Base-by-base conservation (phyloP, 2,888 invertebrate species). In the Ernsta delagoae region DNA sequence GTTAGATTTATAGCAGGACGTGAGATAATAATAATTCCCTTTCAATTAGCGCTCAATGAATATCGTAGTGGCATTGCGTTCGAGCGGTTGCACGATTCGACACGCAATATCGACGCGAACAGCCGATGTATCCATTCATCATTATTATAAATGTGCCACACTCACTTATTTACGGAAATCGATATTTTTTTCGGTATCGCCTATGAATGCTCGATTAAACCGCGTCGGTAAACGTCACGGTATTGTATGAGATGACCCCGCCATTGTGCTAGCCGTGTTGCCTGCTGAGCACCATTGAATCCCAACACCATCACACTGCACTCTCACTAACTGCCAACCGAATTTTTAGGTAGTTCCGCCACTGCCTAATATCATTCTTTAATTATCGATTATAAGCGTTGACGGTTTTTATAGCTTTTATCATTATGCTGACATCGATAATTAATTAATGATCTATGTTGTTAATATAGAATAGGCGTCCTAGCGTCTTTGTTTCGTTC, bases 151-250 rank as follows among this genome's bases (percentile, higher is more conserved):
- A 92, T 92, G 92, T 90, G 90, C 88, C 83, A 89, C 92, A 92
- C 90, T 92, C 92, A 85, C 92, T 93, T 93, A 93, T 92, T 93
- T 92, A 93, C 92, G 92, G 93, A 93, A 92, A 93, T 93, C 93
- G 92, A 92, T 93, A 91, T 93, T 92, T 93, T 93, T 92, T 93
- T 92, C 89, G 88, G 87, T 89, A 86, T 88, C 87, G 88, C 84
- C 82, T 85, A 86, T 91, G 89, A 90, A 93, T 91, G 82, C 82
- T 78, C 78, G 82, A 79, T 87, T 89, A 89, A 86, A 89, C 88
- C 89, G 90, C 91, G 85, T 89, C 86, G 87, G 83, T 89, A 89
- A 90, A 89, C 88, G 91, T 88, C 87, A 88, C 84, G 83, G 84
- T 83, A 88, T 92, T 91, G 92, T 92, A 75, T 79, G 76, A 79